A percentile compares a stretch with the other conserved stretches of the same genome.
Conservation (phyloP, 35 echinoderm and acorn worm genomes). For the Stichopus chloronotus region DNA sequence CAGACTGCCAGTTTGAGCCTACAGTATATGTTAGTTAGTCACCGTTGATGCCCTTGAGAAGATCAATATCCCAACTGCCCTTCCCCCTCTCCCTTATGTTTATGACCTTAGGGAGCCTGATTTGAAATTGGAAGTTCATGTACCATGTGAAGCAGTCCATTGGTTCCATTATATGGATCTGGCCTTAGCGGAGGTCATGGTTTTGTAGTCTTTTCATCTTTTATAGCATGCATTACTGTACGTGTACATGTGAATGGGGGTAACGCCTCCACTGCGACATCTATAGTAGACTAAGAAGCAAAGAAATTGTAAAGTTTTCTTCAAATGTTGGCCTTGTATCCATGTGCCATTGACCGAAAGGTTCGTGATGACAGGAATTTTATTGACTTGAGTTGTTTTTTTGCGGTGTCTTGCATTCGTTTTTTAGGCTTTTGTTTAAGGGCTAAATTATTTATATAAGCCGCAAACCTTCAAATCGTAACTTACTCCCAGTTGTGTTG, state of each 20-base stretch:
- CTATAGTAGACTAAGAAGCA: no score
- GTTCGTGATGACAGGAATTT: background rate
- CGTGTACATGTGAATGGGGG: no score
- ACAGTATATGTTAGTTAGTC: no score
- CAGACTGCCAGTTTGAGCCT: no score
- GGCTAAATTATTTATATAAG: background rate
- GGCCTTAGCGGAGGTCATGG: background rate
- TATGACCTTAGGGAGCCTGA: no score
- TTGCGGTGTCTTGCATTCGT: background rate
- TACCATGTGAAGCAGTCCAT: background rate
- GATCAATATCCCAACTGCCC: no score
- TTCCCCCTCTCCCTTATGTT: no score
- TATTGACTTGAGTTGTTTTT: background rate
- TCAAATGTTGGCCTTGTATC: background rate
- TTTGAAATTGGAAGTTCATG: background rate
- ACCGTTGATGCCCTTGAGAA: no score
- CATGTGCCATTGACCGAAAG: background rate
- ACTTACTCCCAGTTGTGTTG: background rate
- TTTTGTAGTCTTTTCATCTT: background rate
- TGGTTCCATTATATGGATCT: background rate
- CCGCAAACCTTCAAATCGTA: constrained; percentile 2
- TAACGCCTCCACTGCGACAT: no score
- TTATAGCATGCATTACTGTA: background rate
- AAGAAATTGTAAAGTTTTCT: background rate
- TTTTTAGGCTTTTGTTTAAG: background rate